phyloP scores from a whole-genome alignment of 1,140 invertebrate species.

The Bombus confusus region DNA sequence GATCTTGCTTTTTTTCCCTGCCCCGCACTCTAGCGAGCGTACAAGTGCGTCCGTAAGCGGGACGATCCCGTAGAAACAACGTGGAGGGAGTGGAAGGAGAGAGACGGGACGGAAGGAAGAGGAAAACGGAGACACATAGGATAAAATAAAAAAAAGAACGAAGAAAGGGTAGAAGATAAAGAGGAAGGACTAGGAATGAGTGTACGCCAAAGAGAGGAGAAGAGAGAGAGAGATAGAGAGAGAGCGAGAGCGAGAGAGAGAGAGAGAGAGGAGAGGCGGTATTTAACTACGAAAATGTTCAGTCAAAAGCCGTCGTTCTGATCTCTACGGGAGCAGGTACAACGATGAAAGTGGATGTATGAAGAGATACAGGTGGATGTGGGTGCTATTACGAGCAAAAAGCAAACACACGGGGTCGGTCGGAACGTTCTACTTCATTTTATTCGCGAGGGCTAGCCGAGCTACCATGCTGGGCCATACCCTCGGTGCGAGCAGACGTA shows the following conservation, averaged over 20 bases:
- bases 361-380: conserved; percentile 44
- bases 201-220: background rate
- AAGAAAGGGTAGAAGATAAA: background rate
- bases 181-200: background rate
- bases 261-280: background rate
- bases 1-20: conserved; percentile 32
- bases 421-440: conserved; percentile 78
- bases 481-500: conserved; percentile 42
- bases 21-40: background rate
- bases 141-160: conserved; percentile 8
- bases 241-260: no score
- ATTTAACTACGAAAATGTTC: conserved; percentile 67
- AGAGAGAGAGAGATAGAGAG: background rate
- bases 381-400: conserved; percentile 57
- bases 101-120: background rate
- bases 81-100: background rate
- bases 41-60: conserved; percentile 56
- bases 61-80: conserved; percentile 47
- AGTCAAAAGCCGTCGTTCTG: conserved; percentile 47
- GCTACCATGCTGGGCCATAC: conserved; percentile 36
- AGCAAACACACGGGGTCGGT: conserved; percentile 38
- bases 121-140: background rate
- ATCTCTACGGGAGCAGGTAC: conserved; percentile 21
- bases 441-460: conserved; percentile 67
- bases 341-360: conserved; percentile 35